These are phyloP conservation scores for Brachylomia viminalis DNA, from an alignment of 2,888 invertebrate species.

Conservation along the genomic window DNA sequence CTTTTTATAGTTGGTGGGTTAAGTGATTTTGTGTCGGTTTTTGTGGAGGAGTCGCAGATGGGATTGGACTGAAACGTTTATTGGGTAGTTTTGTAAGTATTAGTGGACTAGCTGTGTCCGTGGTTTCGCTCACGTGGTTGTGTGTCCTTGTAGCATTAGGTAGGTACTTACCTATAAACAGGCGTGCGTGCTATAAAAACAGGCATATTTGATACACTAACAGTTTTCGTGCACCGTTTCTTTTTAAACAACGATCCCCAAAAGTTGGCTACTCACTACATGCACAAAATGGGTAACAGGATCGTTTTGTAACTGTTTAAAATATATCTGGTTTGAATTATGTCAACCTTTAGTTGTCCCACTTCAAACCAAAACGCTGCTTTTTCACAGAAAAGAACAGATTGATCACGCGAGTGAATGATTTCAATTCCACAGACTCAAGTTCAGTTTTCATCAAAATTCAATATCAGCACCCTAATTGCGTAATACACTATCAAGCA, in stretches of 20 bases:
- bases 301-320: neutral
- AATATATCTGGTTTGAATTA: neutral
- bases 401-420: neutral
- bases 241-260: neutral
- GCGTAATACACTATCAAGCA: too few species aligned
- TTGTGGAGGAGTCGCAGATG: constrained; percentile 37
- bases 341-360: neutral
- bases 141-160: neutral
- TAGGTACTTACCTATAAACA: neutral
- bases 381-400: neutral
- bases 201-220: neutral
- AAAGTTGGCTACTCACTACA: neutral
- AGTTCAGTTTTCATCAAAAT: neutral
- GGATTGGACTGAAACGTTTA: constrained; percentile 39
- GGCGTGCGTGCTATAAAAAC: neutral
- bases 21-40: constrained; percentile 65
- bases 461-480: too few species aligned
- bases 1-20: constrained; percentile 62
- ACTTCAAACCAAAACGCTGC: neutral
- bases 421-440: neutral
- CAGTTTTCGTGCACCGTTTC: neutral
- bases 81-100: constrained; percentile 17
- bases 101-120: neutral
- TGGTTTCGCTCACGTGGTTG: too few species aligned
- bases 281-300: too few species aligned